Evolutionary conservation across 2,888 invertebrate genomes (phyloP), one percentile per base, ranked within the genome.

Genomic region (Ceriagrion tenellum): DNA sequence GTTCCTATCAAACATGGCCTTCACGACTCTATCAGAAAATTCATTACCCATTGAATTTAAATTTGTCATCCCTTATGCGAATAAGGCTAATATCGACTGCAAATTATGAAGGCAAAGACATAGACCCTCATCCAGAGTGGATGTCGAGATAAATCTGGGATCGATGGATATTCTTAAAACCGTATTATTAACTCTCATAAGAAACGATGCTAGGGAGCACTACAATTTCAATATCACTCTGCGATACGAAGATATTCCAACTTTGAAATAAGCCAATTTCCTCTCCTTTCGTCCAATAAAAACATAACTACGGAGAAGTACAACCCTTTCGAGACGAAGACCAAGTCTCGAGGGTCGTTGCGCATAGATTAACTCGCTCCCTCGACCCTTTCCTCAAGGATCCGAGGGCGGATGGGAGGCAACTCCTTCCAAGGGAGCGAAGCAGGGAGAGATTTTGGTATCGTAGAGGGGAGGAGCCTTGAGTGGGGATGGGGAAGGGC

Each of bases 301-400:
- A 81, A 81, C 26, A 8, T 35, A 35, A 81, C 69, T 69, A 59
- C 69, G n/a, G 1, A 81, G 81, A 81, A 30, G 16, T 35, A 35
- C 81, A 81, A 81, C 81, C 81, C 40, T 47, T 93, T 69, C 69
- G 47, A 30, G 69, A 93, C 20, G 93, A n/a, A 69, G 74, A 26
- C 93, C 3, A 35, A 40, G 63, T 93, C 56, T 40, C 93, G 26
- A 63, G 35, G 47, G 63, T 47, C 47, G 69, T 93, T 93, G 47
- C 93, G 93, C 93, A 69, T 69, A 93, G 93, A 93, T 93, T 47
- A 81, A 47, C 55, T 47, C 55, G 13, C 93, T 8, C 93, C 35
- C 8, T 35, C 81, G n/a, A 23, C 26, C 47, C 91, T 91, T n/a
- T 55, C 55, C 35, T 55, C 89, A 26, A 10, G 47, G 20, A 55